Percentiles rank a stretch among this genome's conserved stretches.
Evolutionary conservation across 1,140 invertebrate genomes (phyloP).

Genomic region (Globodera ellingtonae): DNA sequence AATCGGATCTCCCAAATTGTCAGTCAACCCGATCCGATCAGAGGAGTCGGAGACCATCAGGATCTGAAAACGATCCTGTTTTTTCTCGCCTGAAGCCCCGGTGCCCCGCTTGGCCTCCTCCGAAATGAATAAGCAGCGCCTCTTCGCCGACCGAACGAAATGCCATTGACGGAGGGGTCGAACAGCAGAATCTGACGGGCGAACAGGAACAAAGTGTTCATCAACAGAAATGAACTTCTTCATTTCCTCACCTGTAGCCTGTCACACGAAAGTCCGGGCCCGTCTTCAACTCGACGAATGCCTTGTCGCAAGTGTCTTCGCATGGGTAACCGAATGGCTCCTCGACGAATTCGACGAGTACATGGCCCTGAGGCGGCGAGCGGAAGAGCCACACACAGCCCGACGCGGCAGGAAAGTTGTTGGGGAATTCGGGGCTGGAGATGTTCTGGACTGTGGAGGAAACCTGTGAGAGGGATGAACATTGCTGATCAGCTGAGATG

Average conservation of each 20-base stretch:
- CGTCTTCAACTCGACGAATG: constrained; percentile 60
- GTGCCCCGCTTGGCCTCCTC: constrained; percentile 32
- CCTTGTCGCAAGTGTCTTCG: constrained; percentile 63
- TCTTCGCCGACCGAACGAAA: constrained; percentile 52
- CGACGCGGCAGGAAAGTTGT: constrained; percentile 41
- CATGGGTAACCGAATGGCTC: constrained; percentile 59
- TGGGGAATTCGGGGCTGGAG: constrained; percentile 46
- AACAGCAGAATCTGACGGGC: constrained; percentile 57
- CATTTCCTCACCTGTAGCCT: constrained; percentile 44
- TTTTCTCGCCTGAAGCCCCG: background rate
- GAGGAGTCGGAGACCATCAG: too few relatives aligned
- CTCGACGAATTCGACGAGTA: constrained; percentile 58
- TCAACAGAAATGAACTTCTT: constrained; percentile 18
- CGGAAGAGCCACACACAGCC: constrained; percentile 58
- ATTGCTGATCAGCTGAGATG: background rate
- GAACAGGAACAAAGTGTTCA: constrained; percentile 11
- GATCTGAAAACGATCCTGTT: background rate
- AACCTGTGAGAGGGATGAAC: constrained; percentile 5
- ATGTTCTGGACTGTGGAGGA: constrained; percentile 26
- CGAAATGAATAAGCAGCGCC: constrained; percentile 58
- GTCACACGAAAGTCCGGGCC: constrained; percentile 49
- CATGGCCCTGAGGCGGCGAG: constrained; percentile 50
- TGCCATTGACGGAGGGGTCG: constrained; percentile 40
- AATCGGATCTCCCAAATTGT: background rate
- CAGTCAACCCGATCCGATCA: too few relatives aligned